Conservation (phyloP, 2,113 vertebrate species). For the Peromyscus maniculatus region DNA sequence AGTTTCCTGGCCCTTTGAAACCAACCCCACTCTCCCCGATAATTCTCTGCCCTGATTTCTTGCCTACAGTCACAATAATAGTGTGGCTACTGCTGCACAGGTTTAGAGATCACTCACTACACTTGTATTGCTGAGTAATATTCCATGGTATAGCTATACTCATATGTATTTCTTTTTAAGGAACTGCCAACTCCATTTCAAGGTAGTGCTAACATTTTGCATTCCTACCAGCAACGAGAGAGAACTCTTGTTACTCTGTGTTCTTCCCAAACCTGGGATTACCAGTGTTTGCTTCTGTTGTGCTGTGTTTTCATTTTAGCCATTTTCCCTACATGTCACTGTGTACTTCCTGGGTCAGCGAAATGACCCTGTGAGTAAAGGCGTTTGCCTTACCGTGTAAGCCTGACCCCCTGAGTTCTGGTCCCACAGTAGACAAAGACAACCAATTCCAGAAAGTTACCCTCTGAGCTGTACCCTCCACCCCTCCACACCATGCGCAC, state of each 20-base stretch:
- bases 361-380: not conserved
- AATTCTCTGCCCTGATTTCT: not conserved
- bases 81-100: rapidly evolving
- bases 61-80: not conserved
- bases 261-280: too few relatives aligned
- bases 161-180: not conserved
- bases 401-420: not conserved
- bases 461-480: too few relatives aligned
- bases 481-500: not conserved
- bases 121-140: not conserved
- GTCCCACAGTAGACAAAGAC: not conserved
- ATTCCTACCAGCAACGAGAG: rapidly evolving
- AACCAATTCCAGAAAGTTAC: not conserved
- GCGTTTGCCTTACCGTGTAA: not conserved
- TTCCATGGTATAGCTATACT: rapidly evolving
- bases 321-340: not conserved
- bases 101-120: rapidly evolving
- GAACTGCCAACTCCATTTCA: not conserved
- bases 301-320: not conserved
- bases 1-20: not conserved
- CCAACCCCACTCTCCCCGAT: not conserved
- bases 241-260: rapidly evolving
- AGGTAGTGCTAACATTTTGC: too few relatives aligned
- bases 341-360: not conserved
- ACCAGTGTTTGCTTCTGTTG: too few relatives aligned